Conservation (phyloP, 2,888 invertebrate genomes). For the Metopia argyrocephala region DNA sequence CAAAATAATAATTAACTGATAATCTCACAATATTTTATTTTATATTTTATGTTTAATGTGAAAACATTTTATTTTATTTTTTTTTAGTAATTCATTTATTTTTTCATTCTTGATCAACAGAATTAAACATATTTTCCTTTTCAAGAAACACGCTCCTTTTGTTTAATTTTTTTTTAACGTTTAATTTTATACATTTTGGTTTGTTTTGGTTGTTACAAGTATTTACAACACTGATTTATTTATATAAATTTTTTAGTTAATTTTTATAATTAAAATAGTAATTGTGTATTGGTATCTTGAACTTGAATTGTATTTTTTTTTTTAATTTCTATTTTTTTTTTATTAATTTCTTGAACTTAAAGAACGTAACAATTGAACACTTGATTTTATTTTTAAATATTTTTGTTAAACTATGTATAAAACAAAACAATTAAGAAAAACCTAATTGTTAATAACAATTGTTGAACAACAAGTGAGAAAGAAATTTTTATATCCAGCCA, state of each 20-base stretch:
- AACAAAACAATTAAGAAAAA: constrained; percentile 9
- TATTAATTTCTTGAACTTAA: background rate
- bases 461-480: constrained; percentile 33
- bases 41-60: constrained; percentile 3
- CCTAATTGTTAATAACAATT: constrained; percentile 13
- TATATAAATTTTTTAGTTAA: background rate
- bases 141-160: background rate
- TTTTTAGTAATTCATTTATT: background rate
- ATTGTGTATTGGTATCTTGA: too few relatives aligned
- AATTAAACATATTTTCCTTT: background rate
- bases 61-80: constrained; percentile 24
- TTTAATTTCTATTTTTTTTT: background rate
- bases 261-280: constrained; percentile 21
- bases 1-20: constrained; percentile 2
- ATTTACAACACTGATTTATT: background rate
- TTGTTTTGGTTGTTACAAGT: background rate
- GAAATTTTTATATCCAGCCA: constrained; percentile 17
- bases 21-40: too few relatives aligned
- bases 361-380: constrained; percentile 28
- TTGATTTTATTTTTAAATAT: constrained; percentile 15
- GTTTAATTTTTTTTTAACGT: constrained; percentile 14
- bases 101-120: background rate
- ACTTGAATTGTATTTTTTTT: too few relatives aligned
- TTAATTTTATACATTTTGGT: background rate
- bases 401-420: constrained; percentile 30